Percentiles rank a stretch among this genome's conserved stretches.
Evolutionary conservation across 2,797 vertebrate genomes (phyloP).

Genomic region (Craterocephalus amniculus): DNA sequence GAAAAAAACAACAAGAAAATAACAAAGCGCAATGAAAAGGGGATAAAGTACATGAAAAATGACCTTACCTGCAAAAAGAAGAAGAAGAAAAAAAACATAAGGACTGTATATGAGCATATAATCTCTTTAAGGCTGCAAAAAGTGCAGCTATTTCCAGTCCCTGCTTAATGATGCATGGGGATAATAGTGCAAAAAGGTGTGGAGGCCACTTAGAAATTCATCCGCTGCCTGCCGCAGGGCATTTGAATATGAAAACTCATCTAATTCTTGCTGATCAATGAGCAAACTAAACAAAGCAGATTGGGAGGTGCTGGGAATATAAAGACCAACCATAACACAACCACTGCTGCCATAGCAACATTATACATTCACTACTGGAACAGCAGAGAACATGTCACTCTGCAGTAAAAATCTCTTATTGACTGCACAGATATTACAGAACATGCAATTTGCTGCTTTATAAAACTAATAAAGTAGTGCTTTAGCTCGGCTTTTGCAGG

Average conservation of each 20-base stretch:
- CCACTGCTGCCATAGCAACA: conserved; percentile 44
- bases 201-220: conserved; percentile 64
- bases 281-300: conserved; percentile 59
- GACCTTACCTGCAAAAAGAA: conserved; percentile 30
- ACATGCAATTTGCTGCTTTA: conserved; percentile 45
- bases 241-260: conserved; percentile 60
- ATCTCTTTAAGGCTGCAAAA: conserved; percentile 57
- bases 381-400: conserved; percentile 42
- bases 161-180: conserved; percentile 66
- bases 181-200: conserved; percentile 64
- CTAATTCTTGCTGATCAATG: conserved; percentile 71
- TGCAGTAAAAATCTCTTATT: conserved; percentile 42
- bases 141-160: conserved; percentile 49
- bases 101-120: conserved; percentile 43
- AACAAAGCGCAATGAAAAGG: conserved; percentile 11
- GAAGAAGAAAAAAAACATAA: no score
- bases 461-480: conserved; percentile 44
- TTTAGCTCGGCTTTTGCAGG: conserved; percentile 9
- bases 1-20: neutral
- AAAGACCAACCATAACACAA: conserved; percentile 43
- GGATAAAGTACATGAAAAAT: conserved; percentile 13
- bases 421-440: conserved; percentile 42
- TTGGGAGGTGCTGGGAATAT: conserved; percentile 29
- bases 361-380: conserved; percentile 40
- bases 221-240: conserved; percentile 55